Percentiles rank a stretch among this genome's conserved stretches.
These are phyloP conservation scores for Aelia acuminata DNA, from an alignment of 2,888 invertebrate species.

Conservation along the genomic window DNA sequence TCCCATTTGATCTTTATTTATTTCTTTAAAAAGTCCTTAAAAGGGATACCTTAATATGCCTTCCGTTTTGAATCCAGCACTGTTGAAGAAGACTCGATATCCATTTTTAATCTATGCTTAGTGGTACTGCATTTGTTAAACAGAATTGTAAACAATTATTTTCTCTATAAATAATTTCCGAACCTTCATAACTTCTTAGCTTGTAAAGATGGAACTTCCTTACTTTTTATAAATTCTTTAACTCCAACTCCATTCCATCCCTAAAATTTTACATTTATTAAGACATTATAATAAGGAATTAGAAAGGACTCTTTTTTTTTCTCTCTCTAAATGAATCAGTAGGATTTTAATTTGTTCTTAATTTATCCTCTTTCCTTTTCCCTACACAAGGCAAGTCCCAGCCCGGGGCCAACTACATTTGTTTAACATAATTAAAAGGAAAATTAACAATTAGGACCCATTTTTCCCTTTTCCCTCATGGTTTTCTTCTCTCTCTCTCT, in stretches of 20 bases:
- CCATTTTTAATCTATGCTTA: no score
- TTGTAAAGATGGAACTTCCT: not conserved
- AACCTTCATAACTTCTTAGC: not conserved
- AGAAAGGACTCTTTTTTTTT: constrained; percentile 29
- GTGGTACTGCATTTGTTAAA: no score
- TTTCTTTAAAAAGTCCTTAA: no score
- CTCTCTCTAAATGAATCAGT: constrained; percentile 14
- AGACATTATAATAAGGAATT: not conserved
- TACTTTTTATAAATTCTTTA: not conserved
- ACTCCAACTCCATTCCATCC: not conserved
- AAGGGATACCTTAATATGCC: no score
- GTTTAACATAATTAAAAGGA: constrained; percentile 52
- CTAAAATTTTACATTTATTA: not conserved
- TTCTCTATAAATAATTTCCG: not conserved
- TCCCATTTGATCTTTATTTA: no score
- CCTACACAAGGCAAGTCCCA: not conserved
- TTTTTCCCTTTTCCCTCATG: constrained; percentile 30
- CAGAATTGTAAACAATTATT: no score
- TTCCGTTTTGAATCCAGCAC: no score
- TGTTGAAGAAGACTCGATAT: no score
- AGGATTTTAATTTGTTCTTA: constrained; percentile 30
- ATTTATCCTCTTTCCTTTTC: constrained; percentile 29
- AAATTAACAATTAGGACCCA: constrained; percentile 51
- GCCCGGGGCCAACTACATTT: constrained; percentile 49
- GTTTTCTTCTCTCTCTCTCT: not conserved